phyloP scores from a whole-genome alignment of 1,140 invertebrate species.

The Prorops nasuta region DNA sequence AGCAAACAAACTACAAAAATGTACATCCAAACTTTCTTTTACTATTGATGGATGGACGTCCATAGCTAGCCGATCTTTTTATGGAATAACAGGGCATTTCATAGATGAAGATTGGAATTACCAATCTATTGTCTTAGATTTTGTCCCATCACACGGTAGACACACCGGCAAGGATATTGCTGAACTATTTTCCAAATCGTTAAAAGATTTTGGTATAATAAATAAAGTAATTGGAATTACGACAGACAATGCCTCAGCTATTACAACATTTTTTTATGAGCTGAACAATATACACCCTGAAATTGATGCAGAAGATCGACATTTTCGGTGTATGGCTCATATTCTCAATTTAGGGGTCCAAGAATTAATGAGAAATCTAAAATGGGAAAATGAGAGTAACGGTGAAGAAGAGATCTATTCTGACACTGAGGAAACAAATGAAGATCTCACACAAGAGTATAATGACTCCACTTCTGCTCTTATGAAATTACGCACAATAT shows the following conservation, averaged over 20 bases:
- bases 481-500: too few species aligned
- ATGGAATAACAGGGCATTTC: conserved; percentile 12
- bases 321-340: conserved; percentile 7
- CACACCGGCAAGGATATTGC: conserved; percentile 12
- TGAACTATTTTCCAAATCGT: conserved; percentile 2
- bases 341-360: conserved; percentile 12
- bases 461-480: too few species aligned
- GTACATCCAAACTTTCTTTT: conserved; percentile 11
- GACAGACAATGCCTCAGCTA: too few species aligned
- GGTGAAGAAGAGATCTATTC: too few species aligned
- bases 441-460: too few species aligned
- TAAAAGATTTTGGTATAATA: conserved; percentile 1
- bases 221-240: conserved; percentile 2
- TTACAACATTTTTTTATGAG: conserved; percentile 4
- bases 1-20: conserved; percentile 6
- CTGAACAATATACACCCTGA: neutral
- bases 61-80: conserved; percentile 5
- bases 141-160: conserved; percentile 5
- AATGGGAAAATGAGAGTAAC: too few species aligned
- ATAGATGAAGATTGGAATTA: conserved; percentile 10
- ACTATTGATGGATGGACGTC: too few species aligned
- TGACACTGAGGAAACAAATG: too few species aligned
- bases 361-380: too few species aligned
- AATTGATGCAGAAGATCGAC: conserved; percentile 5
- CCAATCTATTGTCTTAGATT: conserved; percentile 12